These are phyloP conservation scores for Sialis lutaria DNA, from an alignment of 2,888 invertebrate genomes.

Conservation along the genomic window DNA sequence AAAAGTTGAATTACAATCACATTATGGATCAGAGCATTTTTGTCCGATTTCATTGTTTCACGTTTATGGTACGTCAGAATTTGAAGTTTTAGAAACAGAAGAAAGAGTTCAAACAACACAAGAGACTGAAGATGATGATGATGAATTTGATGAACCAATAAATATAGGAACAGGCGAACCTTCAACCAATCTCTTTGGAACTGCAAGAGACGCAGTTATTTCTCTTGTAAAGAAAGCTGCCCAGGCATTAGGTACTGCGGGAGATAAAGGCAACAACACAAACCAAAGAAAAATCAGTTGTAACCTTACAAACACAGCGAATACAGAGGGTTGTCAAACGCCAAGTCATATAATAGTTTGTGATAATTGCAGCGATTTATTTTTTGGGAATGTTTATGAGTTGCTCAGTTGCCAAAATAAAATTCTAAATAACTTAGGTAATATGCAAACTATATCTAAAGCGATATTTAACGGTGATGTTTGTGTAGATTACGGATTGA, in stretches of 20 bases:
- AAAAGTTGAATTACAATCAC: slow-evolving; percentile 79
- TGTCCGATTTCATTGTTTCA: slow-evolving; percentile 94
- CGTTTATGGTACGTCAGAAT: slow-evolving; percentile 85
- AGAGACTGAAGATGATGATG: slow-evolving; percentile 51
- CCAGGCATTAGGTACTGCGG: slow-evolving; percentile 58
- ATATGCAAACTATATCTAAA: slow-evolving; percentile 37
- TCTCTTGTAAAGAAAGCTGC: slow-evolving; percentile 87
- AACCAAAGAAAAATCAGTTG: slow-evolving; percentile 18
- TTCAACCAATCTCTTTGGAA: slow-evolving; percentile 60
- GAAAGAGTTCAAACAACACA: slow-evolving; percentile 46
- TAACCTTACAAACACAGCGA: background rate
- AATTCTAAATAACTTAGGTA: slow-evolving; percentile 40
- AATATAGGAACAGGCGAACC: slow-evolving; percentile 33
- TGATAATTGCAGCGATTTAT: slow-evolving; percentile 51
- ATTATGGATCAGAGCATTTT: slow-evolving; percentile 93
- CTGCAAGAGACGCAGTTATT: slow-evolving; percentile 79
- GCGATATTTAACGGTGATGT: slow-evolving; percentile 42
- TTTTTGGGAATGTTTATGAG: slow-evolving; percentile 54
- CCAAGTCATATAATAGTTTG: slow-evolving; percentile 60
- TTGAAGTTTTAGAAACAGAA: slow-evolving; percentile 74
- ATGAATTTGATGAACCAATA: slow-evolving; percentile 35
- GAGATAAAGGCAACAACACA: slow-evolving; percentile 42
- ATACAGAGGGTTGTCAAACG: slow-evolving; percentile 39
- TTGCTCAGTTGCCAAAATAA: slow-evolving; percentile 52
- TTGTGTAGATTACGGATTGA: slow-evolving; percentile 41